These are phyloP conservation scores for Ferrisia virgata DNA, from an alignment of 2,888 invertebrate species.

Conservation along the genomic window DNA sequence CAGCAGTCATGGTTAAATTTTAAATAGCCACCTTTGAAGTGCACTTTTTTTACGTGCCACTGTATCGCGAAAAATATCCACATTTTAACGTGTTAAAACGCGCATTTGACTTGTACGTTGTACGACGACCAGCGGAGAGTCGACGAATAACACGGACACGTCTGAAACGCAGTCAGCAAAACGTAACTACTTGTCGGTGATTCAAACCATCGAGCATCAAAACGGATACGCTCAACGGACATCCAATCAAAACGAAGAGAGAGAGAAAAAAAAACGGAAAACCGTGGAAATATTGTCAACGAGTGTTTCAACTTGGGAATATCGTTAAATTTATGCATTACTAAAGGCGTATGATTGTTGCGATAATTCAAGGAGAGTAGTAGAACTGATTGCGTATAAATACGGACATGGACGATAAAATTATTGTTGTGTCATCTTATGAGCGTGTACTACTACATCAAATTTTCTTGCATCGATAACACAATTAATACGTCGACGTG, in stretches of 20 bases:
- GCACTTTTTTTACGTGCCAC: neutral
- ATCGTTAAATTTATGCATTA: neutral
- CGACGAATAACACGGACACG: neutral
- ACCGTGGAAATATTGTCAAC: constrained; percentile 16
- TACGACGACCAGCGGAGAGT: neutral
- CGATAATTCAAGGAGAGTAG: neutral
- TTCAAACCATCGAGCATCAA: neutral
- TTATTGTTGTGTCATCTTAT: constrained; percentile 22
- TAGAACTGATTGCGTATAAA: neutral
- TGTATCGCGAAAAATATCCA: neutral
- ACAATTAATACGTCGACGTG: neutral
- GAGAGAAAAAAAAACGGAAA: neutral
- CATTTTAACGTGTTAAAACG: neutral
- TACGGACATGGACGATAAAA: neutral
- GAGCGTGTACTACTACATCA: neutral
- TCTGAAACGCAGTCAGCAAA: neutral
- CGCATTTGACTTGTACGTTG: neutral
- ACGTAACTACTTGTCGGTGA: neutral
- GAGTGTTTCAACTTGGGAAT: neutral
- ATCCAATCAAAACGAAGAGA: neutral
- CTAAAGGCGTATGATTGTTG: neutral
- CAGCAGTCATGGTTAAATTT: neutral
- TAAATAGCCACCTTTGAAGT: neutral
- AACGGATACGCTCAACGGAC: neutral
- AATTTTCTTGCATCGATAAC: neutral